Evolutionary conservation across 2,888 invertebrate genomes (phyloP).

Genomic region (Andrena hattorfiana): DNA sequence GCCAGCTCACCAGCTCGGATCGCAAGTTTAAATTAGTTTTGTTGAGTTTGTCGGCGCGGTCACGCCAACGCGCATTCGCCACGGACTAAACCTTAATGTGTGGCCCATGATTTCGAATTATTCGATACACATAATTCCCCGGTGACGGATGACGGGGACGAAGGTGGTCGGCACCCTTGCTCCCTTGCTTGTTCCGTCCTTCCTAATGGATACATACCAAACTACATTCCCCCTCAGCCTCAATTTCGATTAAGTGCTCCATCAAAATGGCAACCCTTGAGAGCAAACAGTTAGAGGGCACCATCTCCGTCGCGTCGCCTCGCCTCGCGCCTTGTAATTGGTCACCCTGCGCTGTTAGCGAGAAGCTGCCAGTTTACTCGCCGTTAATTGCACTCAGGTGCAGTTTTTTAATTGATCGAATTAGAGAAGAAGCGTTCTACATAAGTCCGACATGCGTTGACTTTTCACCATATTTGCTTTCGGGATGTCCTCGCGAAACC

Average conservation of each 20-base stretch:
- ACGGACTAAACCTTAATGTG: constrained; percentile 37
- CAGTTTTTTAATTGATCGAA: constrained; percentile 29
- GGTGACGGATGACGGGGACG: constrained; percentile 50
- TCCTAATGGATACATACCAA: constrained; percentile 64
- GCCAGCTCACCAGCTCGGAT: constrained; percentile 21
- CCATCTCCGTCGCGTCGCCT: constrained; percentile 37
- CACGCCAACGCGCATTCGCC: neutral
- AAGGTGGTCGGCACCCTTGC: neutral
- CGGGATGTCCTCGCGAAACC: no score
- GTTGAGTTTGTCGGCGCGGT: constrained; percentile 53
- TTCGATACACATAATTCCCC: constrained; percentile 62
- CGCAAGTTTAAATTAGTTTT: constrained; percentile 65
- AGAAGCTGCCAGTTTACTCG: neutral
- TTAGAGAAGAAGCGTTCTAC: neutral
- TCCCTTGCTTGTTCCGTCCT: constrained; percentile 22
- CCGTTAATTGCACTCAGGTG: constrained; percentile 16
- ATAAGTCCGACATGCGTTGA: no score
- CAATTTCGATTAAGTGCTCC: constrained; percentile 69
- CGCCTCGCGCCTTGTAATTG: neutral
- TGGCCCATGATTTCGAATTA: constrained; percentile 63
- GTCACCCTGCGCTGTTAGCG: constrained; percentile 5
- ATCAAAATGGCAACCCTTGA: constrained; percentile 63
- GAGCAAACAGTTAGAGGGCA: constrained; percentile 55
- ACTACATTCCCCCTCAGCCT: constrained; percentile 60
- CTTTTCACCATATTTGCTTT: no score